Evolutionary conservation across 2,888 invertebrate genomes (phyloP).

Genomic region (Hydrotaea diabolus): DNA sequence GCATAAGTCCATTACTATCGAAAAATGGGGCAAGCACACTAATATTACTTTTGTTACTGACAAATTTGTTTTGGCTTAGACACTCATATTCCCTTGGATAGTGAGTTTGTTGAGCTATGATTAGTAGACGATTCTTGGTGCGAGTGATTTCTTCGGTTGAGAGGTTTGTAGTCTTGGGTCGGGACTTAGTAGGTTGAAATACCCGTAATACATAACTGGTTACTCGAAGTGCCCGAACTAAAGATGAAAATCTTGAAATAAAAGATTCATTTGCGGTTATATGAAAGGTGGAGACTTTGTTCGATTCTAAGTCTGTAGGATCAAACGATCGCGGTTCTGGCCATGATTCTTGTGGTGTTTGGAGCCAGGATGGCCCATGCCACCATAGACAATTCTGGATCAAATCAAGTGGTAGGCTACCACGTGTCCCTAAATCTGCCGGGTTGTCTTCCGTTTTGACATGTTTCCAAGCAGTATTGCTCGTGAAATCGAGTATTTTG

Average conservation of each 20-base stretch:
- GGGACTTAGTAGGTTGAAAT: no score
- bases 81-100: no score
- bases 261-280: background rate
- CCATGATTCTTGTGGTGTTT: background rate
- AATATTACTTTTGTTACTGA: no score
- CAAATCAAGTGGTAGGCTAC: no score
- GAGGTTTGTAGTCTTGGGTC: no score
- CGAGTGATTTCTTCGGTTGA: no score
- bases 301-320: background rate
- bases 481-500: background rate
- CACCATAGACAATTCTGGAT: constrained; percentile 13
- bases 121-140: no score
- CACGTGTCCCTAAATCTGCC: no score
- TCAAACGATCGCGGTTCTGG: background rate
- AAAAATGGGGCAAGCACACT: no score
- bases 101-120: no score
- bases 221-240: background rate
- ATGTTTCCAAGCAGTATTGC: background rate
- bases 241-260: background rate
- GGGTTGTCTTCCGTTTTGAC: background rate
- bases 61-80: no score
- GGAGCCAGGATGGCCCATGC: constrained; percentile 15
- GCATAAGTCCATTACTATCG: no score
- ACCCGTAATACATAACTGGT: background rate
- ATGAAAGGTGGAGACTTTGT: background rate